Evolutionary conservation across 2,888 invertebrate genomes (phyloP).

Genomic region (Plebejus melissa): DNA sequence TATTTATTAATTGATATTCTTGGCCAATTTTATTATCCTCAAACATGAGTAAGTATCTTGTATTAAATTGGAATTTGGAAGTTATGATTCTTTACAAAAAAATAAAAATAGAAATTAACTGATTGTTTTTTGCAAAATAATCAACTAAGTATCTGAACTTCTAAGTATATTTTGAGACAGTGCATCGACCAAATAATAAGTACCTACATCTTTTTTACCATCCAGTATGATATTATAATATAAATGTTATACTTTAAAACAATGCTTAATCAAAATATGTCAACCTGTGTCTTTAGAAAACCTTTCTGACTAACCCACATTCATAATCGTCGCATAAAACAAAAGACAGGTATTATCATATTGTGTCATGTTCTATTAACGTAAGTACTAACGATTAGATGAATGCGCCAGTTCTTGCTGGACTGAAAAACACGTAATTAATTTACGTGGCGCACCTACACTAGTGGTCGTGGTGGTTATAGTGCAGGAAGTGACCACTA

Average conservation of each 20-base stretch:
- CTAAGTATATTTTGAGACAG: too few relatives aligned
- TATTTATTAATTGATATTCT: background rate
- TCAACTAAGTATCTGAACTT: too few relatives aligned
- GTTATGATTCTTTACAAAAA: background rate
- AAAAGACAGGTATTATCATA: constrained; percentile 28
- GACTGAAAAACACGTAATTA: constrained; percentile 44
- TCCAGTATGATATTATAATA: background rate
- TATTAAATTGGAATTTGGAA: background rate
- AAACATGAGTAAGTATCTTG: too few relatives aligned
- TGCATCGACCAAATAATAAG: too few relatives aligned
- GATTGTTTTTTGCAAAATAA: too few relatives aligned
- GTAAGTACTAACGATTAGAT: constrained; percentile 50
- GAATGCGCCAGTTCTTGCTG: constrained; percentile 48
- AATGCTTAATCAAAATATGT: background rate
- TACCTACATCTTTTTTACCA: background rate
- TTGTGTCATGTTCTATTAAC: constrained; percentile 38
- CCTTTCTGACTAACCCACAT: constrained; percentile 1
- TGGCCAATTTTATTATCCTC: background rate
- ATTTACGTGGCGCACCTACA: constrained; percentile 42
- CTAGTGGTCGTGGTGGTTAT: constrained; percentile 38
- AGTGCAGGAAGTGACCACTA: constrained; percentile 41
- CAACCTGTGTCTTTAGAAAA: background rate
- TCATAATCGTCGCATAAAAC: background rate
- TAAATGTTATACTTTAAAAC: background rate
- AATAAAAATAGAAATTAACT: too few relatives aligned